A percentile compares a stretch with the other conserved stretches of the same genome.
Conservation (phyloP, 1,140 invertebrate genomes). For the Carposina sasakii region DNA sequence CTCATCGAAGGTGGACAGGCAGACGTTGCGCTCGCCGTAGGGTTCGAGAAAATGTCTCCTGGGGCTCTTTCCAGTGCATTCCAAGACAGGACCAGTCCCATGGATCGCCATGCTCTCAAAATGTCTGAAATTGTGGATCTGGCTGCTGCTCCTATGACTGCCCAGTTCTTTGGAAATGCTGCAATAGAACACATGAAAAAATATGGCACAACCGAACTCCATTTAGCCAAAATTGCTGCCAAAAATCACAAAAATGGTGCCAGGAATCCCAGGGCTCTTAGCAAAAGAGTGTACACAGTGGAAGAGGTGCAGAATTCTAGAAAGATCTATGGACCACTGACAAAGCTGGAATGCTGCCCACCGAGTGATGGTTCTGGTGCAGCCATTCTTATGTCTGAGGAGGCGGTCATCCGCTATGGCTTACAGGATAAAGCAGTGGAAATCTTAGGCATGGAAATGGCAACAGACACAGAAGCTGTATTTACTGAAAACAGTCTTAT, state of each 20-base stretch:
- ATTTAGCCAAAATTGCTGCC: conserved; percentile 97
- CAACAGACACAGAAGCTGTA: conserved; percentile 89
- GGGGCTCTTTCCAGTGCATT: conserved; percentile 89
- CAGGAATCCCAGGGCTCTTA: conserved; percentile 97
- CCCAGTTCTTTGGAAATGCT: conserved; percentile 97
- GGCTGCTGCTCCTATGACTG: conserved; percentile 86
- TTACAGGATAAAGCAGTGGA: conserved; percentile 92
- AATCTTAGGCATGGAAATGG: conserved; percentile 97
- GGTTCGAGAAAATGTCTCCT: conserved; percentile 98
- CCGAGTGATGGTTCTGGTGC: conserved; percentile 97
- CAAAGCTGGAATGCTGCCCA: conserved; percentile 97
- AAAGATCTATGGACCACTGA: conserved; percentile 90
- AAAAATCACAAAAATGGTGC: conserved; percentile 98
- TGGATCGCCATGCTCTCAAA: conserved; percentile 92
- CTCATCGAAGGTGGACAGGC: conserved; percentile 88
- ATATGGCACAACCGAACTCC: conserved; percentile 93
- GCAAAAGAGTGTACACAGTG: conserved; percentile 89
- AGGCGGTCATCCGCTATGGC: conserved; percentile 88
- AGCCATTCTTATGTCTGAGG: conserved; percentile 91
- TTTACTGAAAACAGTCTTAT: conserved; percentile 91
- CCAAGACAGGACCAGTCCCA: conserved; percentile 91
- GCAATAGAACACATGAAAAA: conserved; percentile 97
- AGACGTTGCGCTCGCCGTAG: conserved; percentile 93
- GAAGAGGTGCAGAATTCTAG: conserved; percentile 92
- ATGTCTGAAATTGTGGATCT: conserved; percentile 89